Base-by-base conservation (phyloP, 2,113 vertebrate genomes). In the Caranx melampygus region DNA sequence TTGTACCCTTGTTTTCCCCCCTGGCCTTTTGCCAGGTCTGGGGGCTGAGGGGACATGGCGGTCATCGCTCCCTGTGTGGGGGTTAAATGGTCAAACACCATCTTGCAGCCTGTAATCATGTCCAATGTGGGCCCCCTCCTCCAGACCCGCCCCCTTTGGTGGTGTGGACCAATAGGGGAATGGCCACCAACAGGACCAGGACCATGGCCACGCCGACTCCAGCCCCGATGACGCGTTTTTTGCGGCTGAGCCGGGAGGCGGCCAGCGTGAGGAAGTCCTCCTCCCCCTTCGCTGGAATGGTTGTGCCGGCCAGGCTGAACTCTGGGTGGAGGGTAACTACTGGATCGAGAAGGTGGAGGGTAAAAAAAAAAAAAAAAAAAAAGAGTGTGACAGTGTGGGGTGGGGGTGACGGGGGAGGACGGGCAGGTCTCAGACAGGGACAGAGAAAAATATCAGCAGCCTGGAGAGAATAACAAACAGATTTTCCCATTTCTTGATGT, bases 191-290 rank as follows among this genome's bases (percentile, higher is more conserved):
- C 66, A 99, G 94, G 75, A 99, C 94, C 83, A 99, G 93, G 77
- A 99, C 97, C 97, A 99, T 98, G 92, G 97, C 97, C 95, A 98
- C 97, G 72, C 97, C 97, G 42, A 98, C 94, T 89, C 96, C 97
- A 62, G 95, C 97, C 66, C 96, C 97, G 9, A 97, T 97, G 88
- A 98, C 97, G 81, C 97, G 94, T 94, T 97, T 97, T 90, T 96
- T 95, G 78, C 96, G 96, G 94, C 95, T 97, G 89, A 98, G 95
- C 89, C 97, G 95, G 81, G 97, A 96, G 87, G 96, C 95, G 64
- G 97, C 97, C 96, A 98, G 97, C 82, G 97, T 96, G 93, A 98
- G 96, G 92, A 98, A 95, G 87, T 98, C 97, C 89, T 97, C 97
- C 88, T 97, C 96, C 81, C 96, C 97, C 94, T 98, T 98, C 81